Evolutionary conservation across 2,113 vertebrate genomes (phyloP), one percentile per base, ranked within the genome.

Genomic region (Puma concolor): DNA sequence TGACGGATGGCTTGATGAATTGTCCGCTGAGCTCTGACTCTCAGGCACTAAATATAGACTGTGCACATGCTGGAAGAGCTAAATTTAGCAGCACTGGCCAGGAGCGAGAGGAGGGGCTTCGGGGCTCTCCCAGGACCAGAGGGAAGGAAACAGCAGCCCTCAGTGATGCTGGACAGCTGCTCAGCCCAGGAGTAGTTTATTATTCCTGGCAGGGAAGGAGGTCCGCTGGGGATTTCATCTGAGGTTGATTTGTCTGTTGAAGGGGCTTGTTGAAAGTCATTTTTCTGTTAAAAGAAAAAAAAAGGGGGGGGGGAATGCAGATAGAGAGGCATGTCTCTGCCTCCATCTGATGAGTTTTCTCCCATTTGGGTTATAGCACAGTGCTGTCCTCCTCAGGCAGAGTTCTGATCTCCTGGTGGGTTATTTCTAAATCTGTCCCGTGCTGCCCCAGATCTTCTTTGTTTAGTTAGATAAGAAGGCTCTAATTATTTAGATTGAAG

Each of bases 21-120:
- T 44, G 57, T 8, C 81, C 0, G 1, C 93, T 82, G 72, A 79
- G 80, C 96, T 92, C 95, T 95, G 96, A 67, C 93, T 88, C 96
- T 79, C 5, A 36, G 66, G 25, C 36, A 79, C 96, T 98, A 98
- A 98, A 96, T 93, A 98, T 97, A 98, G 93, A 88, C 69, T 2
- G 4, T 23, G 88, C 88, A 79, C 93, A 57, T 1, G 16, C 93
- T 54, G 44, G 69, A 27, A 63, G 76, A 94, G 84, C 96, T 94
- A 88, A 96, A 81, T 93, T 95, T 93, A 95, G 88, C 10, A 0
- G 33, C 3, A 0, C 25, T 63, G 93, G 85, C 44, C 0, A 23
- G 41, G n/a, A 7, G 2, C 38, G 10, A 14, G 38, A 29, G 38
- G 17, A 21, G 41, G 74, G 74, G 38, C 29, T 44, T 1, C 41